Conservation (phyloP, 2,888 invertebrate species). For the Chrysodeixis includens region DNA sequence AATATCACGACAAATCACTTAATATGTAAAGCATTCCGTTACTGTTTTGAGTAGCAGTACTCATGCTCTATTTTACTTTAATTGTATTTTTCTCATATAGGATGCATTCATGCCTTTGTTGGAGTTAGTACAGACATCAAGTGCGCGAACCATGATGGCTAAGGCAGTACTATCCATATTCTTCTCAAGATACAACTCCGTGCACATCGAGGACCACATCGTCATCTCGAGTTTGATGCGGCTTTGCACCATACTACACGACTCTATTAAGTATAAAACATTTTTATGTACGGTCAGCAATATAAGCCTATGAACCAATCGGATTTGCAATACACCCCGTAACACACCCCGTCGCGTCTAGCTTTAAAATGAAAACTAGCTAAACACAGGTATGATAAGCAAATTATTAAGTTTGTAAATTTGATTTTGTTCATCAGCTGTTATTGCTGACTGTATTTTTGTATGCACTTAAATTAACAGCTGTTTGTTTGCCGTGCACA, state of each 20-base stretch:
- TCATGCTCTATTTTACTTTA: too few species aligned
- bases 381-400: too few species aligned
- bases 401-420: not conserved
- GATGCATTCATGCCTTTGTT: constrained; percentile 97
- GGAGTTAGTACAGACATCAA: constrained; percentile 96
- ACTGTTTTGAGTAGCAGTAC: too few species aligned
- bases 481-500: not conserved
- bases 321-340: not conserved
- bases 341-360: too few species aligned
- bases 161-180: constrained; percentile 93
- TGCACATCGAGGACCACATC: constrained; percentile 93
- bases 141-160: constrained; percentile 94
- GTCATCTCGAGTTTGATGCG: constrained; percentile 96
- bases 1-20: too few species aligned
- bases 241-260: constrained; percentile 96
- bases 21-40: too few species aligned
- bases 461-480: not conserved
- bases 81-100: constrained; percentile 78
- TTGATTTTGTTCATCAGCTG: not conserved
- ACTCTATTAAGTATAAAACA: constrained; percentile 95
- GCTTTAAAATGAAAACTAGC: too few species aligned
- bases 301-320: not conserved
- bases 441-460: not conserved
- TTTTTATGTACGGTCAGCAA: not conserved
- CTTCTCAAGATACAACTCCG: constrained; percentile 84